These are phyloP conservation scores for Fragum whitleyi DNA, from an alignment of 2,888 invertebrate genomes.

Conservation along the genomic window DNA sequence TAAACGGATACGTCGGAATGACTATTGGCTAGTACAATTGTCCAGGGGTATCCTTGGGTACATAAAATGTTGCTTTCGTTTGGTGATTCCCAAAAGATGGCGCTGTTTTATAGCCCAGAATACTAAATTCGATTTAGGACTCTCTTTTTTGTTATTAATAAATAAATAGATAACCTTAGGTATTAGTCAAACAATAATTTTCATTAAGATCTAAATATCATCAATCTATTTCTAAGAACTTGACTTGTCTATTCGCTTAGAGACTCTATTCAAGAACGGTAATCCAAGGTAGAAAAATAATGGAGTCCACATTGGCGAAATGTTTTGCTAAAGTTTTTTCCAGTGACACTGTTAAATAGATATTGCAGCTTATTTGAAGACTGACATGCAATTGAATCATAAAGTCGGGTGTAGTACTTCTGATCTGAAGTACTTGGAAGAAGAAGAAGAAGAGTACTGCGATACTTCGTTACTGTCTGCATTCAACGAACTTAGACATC, in stretches of 20 bases:
- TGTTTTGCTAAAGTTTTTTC: slow-evolving; percentile 18
- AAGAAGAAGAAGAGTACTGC: slow-evolving; percentile 70
- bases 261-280: slow-evolving; percentile 30
- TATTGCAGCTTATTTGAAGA: background rate
- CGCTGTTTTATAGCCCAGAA: too few relatives aligned
- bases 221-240: too few relatives aligned
- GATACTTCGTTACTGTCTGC: slow-evolving; percentile 87
- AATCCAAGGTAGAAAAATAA: slow-evolving; percentile 15
- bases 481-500: slow-evolving; percentile 91
- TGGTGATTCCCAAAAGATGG: too few relatives aligned
- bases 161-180: too few relatives aligned
- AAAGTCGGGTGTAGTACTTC: slow-evolving; percentile 48
- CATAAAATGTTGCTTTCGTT: too few relatives aligned
- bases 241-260: background rate
- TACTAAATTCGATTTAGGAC: too few relatives aligned
- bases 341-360: slow-evolving; percentile 22
- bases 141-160: too few relatives aligned
- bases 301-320: slow-evolving; percentile 19
- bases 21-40: too few relatives aligned
- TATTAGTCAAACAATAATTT: too few relatives aligned
- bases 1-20: too few relatives aligned
- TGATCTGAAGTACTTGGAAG: slow-evolving; percentile 64
- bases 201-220: too few relatives aligned
- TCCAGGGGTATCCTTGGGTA: too few relatives aligned
- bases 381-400: slow-evolving; percentile 46